Evolutionary conservation across 2,888 invertebrate genomes (phyloP).

Genomic region (Chalcosyrphus nemorum): DNA sequence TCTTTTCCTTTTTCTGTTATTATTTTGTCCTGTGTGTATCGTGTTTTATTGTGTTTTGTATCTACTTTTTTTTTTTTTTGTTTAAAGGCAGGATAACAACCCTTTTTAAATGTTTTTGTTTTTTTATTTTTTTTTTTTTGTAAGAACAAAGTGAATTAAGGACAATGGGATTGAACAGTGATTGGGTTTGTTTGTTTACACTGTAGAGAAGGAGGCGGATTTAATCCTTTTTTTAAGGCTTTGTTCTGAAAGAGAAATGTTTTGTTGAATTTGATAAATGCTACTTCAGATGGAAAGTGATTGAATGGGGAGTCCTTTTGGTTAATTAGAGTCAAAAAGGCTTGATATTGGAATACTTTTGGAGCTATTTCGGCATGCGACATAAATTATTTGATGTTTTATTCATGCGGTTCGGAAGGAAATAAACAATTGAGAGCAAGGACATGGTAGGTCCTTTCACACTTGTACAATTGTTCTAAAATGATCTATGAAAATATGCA

Average conservation of each 20-base stretch:
- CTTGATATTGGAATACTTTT: not conserved
- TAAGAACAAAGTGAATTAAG: conserved; percentile 43
- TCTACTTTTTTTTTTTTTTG: conserved; percentile 1
- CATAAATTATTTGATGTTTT: not conserved
- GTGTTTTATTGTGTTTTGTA: conserved; percentile 20
- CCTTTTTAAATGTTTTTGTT: conserved; percentile 34
- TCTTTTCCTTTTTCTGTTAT: not conserved
- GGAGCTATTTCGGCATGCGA: not conserved
- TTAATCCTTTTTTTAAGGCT: conserved; percentile 7
- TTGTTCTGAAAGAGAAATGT: not conserved
- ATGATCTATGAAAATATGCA: too few species aligned
- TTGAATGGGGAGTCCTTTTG: not conserved
- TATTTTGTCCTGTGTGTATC: conserved; percentile 23
- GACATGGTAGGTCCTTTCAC: too few species aligned
- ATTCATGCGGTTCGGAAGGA: not conserved
- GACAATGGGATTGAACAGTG: conserved; percentile 43
- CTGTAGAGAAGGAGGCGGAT: not conserved
- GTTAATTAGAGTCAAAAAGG: not conserved
- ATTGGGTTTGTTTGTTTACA: conserved; percentile 43
- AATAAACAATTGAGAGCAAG: not conserved
- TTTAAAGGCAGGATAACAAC: conserved; percentile 3
- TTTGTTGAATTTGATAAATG: conserved; percentile 9
- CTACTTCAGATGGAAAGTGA: not conserved
- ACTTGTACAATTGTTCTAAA: too few species aligned
- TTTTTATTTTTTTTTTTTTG: not conserved